phyloP scores from a whole-genome alignment of 2,888 invertebrate genomes.

The Sesamia inferens region DNA sequence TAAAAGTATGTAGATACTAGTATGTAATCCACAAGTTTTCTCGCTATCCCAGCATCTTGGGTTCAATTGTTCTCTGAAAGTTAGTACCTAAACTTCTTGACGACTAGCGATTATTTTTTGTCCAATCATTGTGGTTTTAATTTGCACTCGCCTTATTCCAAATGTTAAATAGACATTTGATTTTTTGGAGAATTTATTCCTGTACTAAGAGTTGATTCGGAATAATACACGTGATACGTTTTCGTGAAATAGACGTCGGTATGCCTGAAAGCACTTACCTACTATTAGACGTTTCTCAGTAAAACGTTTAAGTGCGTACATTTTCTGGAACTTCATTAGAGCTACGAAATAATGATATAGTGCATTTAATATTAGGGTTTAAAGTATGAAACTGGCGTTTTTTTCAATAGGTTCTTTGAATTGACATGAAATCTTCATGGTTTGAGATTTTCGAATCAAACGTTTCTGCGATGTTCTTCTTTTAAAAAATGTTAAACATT shows the following conservation, averaged over 20 bases:
- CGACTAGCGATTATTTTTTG: slow-evolving; percentile 51
- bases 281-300: slow-evolving; percentile 22
- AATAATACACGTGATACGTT: slow-evolving; percentile 31
- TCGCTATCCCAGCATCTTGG: slow-evolving; percentile 56
- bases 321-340: slow-evolving; percentile 54
- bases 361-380: not conserved
- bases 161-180: slow-evolving; percentile 44
- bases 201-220: slow-evolving; percentile 10
- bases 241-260: slow-evolving; percentile 29
- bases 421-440: too few relatives aligned
- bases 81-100: slow-evolving; percentile 39
- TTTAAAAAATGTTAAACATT: too few relatives aligned
- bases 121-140: slow-evolving; percentile 46
- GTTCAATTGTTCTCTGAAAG: slow-evolving; percentile 49
- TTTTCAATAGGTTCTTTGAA: too few relatives aligned
- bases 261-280: slow-evolving; percentile 37
- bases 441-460: too few relatives aligned
- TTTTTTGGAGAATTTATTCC: slow-evolving; percentile 26
- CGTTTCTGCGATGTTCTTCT: too few relatives aligned
- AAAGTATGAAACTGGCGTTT: too few relatives aligned
- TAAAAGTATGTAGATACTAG: slow-evolving; percentile 46
- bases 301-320: slow-evolving; percentile 31
- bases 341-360: slow-evolving; percentile 49
- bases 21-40: slow-evolving; percentile 52
- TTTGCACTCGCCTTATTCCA: slow-evolving; percentile 37